These are phyloP conservation scores for Pherbina coryleti DNA, from an alignment of 2,888 invertebrate genomes.

Conservation along the genomic window DNA sequence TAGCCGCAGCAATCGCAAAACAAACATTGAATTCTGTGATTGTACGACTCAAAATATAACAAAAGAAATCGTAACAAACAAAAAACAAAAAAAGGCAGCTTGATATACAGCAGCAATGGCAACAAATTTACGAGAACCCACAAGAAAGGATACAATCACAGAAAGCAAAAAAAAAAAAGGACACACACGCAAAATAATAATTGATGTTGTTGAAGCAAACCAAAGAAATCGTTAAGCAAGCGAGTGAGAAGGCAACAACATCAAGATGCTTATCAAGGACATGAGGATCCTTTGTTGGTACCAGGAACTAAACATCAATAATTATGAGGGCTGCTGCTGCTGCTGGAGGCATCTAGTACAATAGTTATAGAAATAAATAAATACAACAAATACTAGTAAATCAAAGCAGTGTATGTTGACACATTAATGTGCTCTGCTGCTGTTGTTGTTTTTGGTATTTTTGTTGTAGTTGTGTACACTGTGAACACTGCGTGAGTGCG, in stretches of 20 bases:
- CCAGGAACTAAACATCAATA: conserved; percentile 38
- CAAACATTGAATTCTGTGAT: neutral
- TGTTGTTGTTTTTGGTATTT: neutral
- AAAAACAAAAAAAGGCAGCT: neutral
- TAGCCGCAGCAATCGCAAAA: neutral
- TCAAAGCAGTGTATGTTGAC: conserved; percentile 20
- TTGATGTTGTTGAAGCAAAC: neutral
- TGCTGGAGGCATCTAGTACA: neutral
- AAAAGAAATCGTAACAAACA: neutral
- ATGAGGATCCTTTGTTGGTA: conserved; percentile 22
- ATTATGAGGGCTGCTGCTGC: conserved; percentile 30
- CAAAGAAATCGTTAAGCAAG: neutral
- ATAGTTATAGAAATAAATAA: neutral
- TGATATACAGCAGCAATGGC: neutral
- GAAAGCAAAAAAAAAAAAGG: conserved; percentile 5
- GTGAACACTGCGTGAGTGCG: neutral
- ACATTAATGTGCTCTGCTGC: conserved; percentile 14
- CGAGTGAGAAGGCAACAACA: neutral
- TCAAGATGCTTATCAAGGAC: conserved; percentile 28
- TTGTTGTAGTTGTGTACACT: neutral
- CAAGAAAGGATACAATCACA: neutral
- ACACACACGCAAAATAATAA: conserved; percentile 19
- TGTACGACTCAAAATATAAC: neutral
- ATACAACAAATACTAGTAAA: conserved; percentile 16
- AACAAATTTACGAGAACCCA: conserved; percentile 37